Evolutionary conservation across 2,797 vertebrate species (phyloP).

Genomic region (Pterois miles): DNA sequence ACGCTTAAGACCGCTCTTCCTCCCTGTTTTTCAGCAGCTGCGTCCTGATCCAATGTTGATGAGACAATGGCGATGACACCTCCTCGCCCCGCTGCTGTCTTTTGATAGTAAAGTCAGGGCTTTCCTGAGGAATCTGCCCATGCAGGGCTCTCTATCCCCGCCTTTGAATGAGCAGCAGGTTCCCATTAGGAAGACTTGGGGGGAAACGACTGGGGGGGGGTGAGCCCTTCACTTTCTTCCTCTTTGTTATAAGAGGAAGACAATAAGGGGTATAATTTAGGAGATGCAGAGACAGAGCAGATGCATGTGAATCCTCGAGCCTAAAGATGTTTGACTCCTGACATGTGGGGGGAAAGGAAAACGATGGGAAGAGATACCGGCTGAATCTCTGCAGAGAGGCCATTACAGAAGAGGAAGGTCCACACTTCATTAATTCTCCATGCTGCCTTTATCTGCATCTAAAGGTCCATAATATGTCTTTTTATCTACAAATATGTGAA

Average conservation of each 20-base stretch:
- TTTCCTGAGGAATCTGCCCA: slow-evolving; percentile 70
- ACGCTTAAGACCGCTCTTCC: slow-evolving; percentile 15
- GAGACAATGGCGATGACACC: slow-evolving; percentile 64
- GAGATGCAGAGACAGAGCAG: slow-evolving; percentile 49
- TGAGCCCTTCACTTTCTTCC: slow-evolving; percentile 52
- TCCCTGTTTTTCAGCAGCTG: slow-evolving; percentile 47
- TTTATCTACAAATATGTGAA: not conserved
- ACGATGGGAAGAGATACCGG: slow-evolving; percentile 14
- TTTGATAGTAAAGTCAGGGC: slow-evolving; percentile 75
- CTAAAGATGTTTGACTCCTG: slow-evolving; percentile 51
- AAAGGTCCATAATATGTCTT: not conserved
- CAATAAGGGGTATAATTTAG: slow-evolving; percentile 47
- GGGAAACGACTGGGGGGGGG: slow-evolving; percentile 28
- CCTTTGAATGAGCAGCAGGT: slow-evolving; percentile 78
- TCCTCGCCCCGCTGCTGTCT: slow-evolving; percentile 47
- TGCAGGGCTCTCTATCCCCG: slow-evolving; percentile 43
- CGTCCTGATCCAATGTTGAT: slow-evolving; percentile 60
- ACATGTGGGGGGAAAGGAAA: slow-evolving; percentile 35
- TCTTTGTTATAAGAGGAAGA: slow-evolving; percentile 63
- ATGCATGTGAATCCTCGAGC: slow-evolving; percentile 63
- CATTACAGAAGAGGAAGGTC: slow-evolving; percentile 7
- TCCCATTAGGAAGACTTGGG: slow-evolving; percentile 68
- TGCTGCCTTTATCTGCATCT: slow-evolving; percentile 1
- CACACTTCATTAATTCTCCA: slow-evolving; percentile 7
- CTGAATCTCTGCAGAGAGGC: slow-evolving; percentile 19